phyloP scores from a whole-genome alignment of 2,113 vertebrate species.

The Xyliphius kryptos region DNA sequence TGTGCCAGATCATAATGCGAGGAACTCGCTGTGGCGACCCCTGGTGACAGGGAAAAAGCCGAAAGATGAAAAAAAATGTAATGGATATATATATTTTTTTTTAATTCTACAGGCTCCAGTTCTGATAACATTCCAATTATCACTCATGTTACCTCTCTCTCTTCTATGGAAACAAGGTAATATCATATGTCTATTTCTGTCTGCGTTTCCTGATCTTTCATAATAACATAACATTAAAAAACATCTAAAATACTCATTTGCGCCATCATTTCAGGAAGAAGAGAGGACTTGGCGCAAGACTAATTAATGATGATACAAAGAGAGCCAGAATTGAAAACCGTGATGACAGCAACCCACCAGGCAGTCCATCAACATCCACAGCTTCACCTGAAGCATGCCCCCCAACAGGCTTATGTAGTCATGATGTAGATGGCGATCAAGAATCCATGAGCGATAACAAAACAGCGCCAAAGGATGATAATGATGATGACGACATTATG shows the following conservation, averaged over 20 bases:
- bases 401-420: background rate
- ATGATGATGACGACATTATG: constrained; percentile 55
- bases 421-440: constrained; percentile 9
- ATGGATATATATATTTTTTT: background rate
- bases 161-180: constrained; percentile 45
- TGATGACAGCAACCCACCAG: background rate
- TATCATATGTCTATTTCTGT: background rate
- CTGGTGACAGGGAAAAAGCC: no score
- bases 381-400: background rate
- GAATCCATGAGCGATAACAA: no score
- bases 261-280: constrained; percentile 12
- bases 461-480: background rate
- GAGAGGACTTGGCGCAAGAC: background rate
- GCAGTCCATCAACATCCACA: constrained; percentile 14
- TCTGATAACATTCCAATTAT: constrained; percentile 51
- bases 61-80: no score
- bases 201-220: no score
- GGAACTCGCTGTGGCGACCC: no score
- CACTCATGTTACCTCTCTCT: constrained; percentile 49
- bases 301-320: constrained; percentile 2
- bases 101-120: constrained; percentile 39
- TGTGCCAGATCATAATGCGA: no score
- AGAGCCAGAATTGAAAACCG: background rate
- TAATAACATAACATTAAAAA: background rate
- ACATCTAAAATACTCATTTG: no score